These are phyloP conservation scores for Heliconius ismenius DNA, from an alignment of 2,888 invertebrate species.

Conservation along the genomic window DNA sequence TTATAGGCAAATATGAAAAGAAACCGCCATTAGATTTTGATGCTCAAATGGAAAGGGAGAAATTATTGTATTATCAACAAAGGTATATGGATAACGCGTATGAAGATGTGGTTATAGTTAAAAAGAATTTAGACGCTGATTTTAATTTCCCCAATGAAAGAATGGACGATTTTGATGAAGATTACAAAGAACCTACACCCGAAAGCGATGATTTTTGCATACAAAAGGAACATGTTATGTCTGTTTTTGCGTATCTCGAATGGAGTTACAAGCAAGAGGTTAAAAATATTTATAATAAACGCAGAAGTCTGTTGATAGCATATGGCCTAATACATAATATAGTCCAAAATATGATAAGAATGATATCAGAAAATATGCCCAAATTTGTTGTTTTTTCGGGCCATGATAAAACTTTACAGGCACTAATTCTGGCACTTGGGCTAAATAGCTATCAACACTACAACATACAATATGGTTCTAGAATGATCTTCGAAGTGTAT, in stretches of 20 bases:
- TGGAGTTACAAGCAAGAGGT: slow-evolving; percentile 87
- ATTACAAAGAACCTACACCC: slow-evolving; percentile 70
- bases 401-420: slow-evolving; percentile 94
- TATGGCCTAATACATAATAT: slow-evolving; percentile 93
- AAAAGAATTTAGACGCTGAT: slow-evolving; percentile 77
- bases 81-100: slow-evolving; percentile 72
- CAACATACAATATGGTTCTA: slow-evolving; percentile 91
- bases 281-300: slow-evolving; percentile 83
- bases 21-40: slow-evolving; percentile 74
- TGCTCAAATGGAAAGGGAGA: slow-evolving; percentile 79
- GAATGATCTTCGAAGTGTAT: slow-evolving; percentile 94
- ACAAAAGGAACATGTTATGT: slow-evolving; percentile 87
- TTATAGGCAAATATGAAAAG: slow-evolving; percentile 70
- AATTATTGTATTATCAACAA: slow-evolving; percentile 75
- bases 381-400: slow-evolving; percentile 93
- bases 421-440: slow-evolving; percentile 90
- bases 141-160: slow-evolving; percentile 77
- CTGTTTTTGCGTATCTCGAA: slow-evolving; percentile 90
- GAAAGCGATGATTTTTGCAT: slow-evolving; percentile 81
- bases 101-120: slow-evolving; percentile 76
- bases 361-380: slow-evolving; percentile 88
- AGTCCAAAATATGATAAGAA: slow-evolving; percentile 89
- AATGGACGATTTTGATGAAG: slow-evolving; percentile 76
- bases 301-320: slow-evolving; percentile 87
- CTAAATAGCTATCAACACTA: slow-evolving; percentile 83